phyloP scores from a whole-genome alignment of 2,797 vertebrate species.

The Hipposideros larvatus region DNA sequence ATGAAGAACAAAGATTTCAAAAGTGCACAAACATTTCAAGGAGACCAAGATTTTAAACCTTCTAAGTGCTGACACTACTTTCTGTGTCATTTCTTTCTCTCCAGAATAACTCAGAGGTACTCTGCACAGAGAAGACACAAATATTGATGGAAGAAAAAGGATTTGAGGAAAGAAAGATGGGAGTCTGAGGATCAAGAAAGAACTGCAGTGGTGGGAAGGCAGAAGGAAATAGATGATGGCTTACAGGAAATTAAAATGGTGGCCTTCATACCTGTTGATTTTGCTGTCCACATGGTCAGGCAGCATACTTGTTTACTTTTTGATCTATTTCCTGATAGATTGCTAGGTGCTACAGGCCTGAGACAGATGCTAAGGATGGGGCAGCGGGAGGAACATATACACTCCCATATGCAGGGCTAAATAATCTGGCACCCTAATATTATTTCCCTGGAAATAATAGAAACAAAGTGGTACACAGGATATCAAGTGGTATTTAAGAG shows the following conservation, averaged over 20 bases:
- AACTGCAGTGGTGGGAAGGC: background rate
- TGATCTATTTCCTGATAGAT: slow-evolving; percentile 52
- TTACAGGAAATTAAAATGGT: background rate
- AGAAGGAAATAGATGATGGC: background rate
- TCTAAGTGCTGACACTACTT: background rate
- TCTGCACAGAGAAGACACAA: background rate
- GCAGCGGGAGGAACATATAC: background rate
- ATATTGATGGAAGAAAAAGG: background rate
- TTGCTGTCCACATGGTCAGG: background rate
- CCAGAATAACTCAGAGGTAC: background rate
- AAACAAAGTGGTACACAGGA: background rate
- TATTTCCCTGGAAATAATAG: background rate
- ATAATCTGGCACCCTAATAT: background rate
- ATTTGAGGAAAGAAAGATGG: background rate
- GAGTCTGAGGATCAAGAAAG: background rate
- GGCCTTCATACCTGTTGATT: background rate
- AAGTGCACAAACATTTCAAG: background rate
- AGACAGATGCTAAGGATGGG: background rate
- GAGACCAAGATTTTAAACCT: slow-evolving; percentile 6
- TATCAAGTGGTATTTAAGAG: background rate
- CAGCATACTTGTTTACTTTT: background rate
- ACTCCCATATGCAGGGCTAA: background rate
- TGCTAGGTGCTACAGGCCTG: background rate
- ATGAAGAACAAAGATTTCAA: background rate
- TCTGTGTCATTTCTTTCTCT: background rate